Evolutionary conservation across 2,113 vertebrate species (phyloP).

Genomic region (Tichodroma muraria): DNA sequence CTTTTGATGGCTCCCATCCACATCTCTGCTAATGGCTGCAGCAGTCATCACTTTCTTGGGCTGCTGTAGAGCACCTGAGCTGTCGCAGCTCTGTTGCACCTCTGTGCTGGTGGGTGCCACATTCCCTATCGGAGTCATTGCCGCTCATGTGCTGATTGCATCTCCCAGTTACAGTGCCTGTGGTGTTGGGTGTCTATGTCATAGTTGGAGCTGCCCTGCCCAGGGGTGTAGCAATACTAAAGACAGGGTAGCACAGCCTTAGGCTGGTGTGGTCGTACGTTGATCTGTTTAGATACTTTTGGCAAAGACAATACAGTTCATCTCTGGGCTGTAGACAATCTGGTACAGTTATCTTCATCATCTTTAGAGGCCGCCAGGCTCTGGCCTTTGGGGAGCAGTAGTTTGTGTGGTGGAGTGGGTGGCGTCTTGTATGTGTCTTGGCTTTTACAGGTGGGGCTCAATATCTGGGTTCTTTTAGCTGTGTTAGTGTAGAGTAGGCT

Average conservation of each 20-base stretch:
- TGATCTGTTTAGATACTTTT: neutral
- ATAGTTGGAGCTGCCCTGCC: neutral
- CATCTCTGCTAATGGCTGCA: neutral
- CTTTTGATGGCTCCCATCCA: neutral
- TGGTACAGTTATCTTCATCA: neutral
- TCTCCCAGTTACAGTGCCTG: neutral
- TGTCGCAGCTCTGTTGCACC: neutral
- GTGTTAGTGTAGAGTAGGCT: neutral
- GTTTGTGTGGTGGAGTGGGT: neutral
- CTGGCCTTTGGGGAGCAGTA: neutral
- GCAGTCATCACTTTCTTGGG: neutral
- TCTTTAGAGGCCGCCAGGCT: neutral
- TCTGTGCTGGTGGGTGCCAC: neutral
- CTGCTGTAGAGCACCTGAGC: neutral
- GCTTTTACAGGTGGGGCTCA: neutral
- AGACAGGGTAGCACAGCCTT: neutral
- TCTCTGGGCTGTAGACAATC: neutral
- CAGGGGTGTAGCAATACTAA: neutral
- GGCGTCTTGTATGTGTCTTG: neutral
- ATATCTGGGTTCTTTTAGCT: neutral
- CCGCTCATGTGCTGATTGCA: accelerated
- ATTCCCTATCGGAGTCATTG: neutral
- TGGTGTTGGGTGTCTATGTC: accelerated
- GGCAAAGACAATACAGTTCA: neutral
- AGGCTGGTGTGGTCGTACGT: too few relatives aligned